phyloP scores from a whole-genome alignment of 2,888 invertebrate species.

The Pandemis corylana region DNA sequence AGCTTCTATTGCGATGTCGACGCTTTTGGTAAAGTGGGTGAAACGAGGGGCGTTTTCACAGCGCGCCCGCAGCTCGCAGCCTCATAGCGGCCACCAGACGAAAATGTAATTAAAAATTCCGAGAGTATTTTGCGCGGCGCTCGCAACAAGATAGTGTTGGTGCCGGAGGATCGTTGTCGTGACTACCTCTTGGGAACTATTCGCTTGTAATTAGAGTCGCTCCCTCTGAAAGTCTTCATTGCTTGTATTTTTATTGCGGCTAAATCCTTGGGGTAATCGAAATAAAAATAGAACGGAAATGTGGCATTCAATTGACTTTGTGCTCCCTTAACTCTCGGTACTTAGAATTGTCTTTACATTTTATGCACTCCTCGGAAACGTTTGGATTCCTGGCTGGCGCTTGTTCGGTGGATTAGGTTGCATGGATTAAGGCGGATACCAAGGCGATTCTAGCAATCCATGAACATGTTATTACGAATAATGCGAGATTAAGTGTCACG shows the following conservation, averaged over 20 bases:
- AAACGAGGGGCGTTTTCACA: constrained; percentile 77
- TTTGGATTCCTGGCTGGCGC: constrained; percentile 27
- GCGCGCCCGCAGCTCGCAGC: constrained; percentile 52
- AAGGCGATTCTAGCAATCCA: constrained; percentile 97
- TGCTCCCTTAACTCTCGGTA: constrained; percentile 11
- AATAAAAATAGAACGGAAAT: constrained; percentile 57
- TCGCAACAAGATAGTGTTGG: constrained; percentile 84
- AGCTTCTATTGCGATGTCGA: constrained; percentile 85
- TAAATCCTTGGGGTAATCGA: constrained; percentile 50
- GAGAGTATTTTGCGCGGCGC: constrained; percentile 81
- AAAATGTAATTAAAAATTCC: constrained; percentile 86
- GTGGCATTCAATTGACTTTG: constrained; percentile 50
- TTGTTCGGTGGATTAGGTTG: constrained; percentile 87
- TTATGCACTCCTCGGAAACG: constrained; percentile 43
- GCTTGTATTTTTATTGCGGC: constrained; percentile 63
- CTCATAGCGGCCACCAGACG: constrained; percentile 81
- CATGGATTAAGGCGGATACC: constrained; percentile 97
- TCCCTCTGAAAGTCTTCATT: constrained; percentile 71
- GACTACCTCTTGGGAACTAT: constrained; percentile 80
- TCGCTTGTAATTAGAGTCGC: constrained; percentile 81
- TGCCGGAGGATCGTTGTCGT: constrained; percentile 75
- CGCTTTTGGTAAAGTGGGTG: constrained; percentile 82
- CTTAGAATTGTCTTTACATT: constrained; percentile 37
- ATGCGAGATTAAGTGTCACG: constrained; percentile 94
- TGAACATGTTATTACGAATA: constrained; percentile 97